phyloP scores from a whole-genome alignment of 2,113 vertebrate genomes.

The Ageneiosus marmoratus region DNA sequence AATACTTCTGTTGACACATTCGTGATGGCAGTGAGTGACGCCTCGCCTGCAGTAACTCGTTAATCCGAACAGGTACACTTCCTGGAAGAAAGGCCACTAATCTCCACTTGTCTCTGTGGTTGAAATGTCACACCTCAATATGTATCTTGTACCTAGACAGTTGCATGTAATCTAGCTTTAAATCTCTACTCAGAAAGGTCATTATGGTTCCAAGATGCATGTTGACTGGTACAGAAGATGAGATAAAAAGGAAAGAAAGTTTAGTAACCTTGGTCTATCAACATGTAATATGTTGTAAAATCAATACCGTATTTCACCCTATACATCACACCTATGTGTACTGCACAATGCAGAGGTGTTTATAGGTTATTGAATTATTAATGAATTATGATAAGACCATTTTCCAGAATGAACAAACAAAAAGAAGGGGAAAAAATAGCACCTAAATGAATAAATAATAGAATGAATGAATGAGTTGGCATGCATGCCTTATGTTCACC shows the following conservation, averaged over 20 bases:
- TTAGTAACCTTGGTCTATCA: too few relatives aligned
- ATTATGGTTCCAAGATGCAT: not conserved
- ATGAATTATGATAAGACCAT: not conserved
- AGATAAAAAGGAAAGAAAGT: not conserved
- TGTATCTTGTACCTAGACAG: not conserved
- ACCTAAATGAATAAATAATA: not conserved
- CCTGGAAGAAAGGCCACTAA: too few relatives aligned
- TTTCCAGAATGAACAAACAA: not conserved
- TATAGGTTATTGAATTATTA: not conserved
- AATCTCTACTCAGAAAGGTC: not conserved
- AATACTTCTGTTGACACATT: not conserved
- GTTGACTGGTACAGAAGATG: too few relatives aligned
- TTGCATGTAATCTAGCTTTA: not conserved
- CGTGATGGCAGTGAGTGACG: not conserved
- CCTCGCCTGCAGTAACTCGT: not conserved
- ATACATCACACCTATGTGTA: not conserved
- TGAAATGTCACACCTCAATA: not conserved
- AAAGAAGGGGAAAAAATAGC: too few relatives aligned
- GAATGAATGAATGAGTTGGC: not conserved
- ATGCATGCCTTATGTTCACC: constrained; percentile 37
- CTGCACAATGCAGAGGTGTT: not conserved
- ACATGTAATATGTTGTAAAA: too few relatives aligned
- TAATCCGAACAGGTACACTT: not conserved
- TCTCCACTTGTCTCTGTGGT: not conserved
- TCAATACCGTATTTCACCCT: not conserved